A percentile compares a stretch with the other conserved stretches of the same genome.
Conservation (phyloP, 2,888 invertebrate genomes). For the Aleiodes leptofemur region DNA sequence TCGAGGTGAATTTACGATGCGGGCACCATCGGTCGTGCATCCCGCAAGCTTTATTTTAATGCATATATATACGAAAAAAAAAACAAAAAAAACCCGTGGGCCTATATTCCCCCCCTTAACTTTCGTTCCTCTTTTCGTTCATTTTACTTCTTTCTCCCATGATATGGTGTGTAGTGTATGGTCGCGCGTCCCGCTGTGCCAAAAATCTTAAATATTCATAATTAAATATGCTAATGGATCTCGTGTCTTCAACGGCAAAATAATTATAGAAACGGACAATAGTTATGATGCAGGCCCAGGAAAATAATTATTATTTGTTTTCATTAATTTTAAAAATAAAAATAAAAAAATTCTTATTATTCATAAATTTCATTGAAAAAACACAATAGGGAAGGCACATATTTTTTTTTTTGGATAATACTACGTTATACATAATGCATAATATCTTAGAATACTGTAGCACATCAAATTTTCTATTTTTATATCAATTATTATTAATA, state of each 20-base stretch:
- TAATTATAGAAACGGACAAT: constrained; percentile 73
- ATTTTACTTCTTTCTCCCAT: constrained; percentile 18
- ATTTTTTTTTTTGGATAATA: too few relatives aligned
- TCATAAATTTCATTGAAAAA: too few relatives aligned
- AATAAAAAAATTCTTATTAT: too few relatives aligned
- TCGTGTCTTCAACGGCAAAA: constrained; percentile 70
- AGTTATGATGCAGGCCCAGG: constrained; percentile 57
- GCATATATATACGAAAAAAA: constrained; percentile 51
- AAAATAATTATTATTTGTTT: constrained; percentile 10
- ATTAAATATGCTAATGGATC: constrained; percentile 74
- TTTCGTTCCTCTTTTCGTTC: neutral
- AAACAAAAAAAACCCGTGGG: constrained; percentile 39
- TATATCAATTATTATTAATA: too few relatives aligned
- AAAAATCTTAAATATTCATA: constrained; percentile 74
- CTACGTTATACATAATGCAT: too few relatives aligned
- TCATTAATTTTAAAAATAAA: neutral
- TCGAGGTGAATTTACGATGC: constrained; percentile 70
- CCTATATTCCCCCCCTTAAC: constrained; percentile 8
- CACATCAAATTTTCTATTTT: too few relatives aligned
- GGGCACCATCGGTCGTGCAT: constrained; percentile 60
- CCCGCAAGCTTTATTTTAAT: constrained; percentile 71
- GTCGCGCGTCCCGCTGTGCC: constrained; percentile 68
- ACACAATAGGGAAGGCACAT: too few relatives aligned
- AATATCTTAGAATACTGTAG: too few relatives aligned
- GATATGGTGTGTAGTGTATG: constrained; percentile 50